phyloP scores from a whole-genome alignment of 2,797 vertebrate species.

The Micromesistius poutassou region DNA sequence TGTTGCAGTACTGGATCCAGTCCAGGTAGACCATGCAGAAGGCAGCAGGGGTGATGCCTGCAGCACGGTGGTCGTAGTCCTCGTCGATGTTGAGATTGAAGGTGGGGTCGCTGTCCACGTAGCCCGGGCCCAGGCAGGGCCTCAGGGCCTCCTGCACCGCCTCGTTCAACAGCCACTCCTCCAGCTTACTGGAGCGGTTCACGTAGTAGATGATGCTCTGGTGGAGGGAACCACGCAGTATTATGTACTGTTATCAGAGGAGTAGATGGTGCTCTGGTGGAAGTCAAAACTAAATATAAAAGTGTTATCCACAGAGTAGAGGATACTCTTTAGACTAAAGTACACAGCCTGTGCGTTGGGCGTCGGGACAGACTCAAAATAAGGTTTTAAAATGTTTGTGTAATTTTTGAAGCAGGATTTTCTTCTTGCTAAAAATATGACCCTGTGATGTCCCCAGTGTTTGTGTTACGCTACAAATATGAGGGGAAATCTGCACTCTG shows the following conservation, averaged over 20 bases:
- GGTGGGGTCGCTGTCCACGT: conserved; percentile 96
- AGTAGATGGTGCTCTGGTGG: background rate
- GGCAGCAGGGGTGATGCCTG: conserved; percentile 91
- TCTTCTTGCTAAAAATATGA: background rate
- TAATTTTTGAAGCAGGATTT: no score
- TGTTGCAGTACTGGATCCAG: conserved; percentile 97
- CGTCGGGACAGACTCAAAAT: background rate
- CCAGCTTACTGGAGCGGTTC: conserved; percentile 86
- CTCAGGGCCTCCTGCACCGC: conserved; percentile 89
- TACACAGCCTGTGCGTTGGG: background rate
- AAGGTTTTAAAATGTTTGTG: background rate
- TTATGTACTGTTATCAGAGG: background rate
- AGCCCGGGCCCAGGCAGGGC: conserved; percentile 85
- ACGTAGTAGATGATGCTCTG: conserved; percentile 99
- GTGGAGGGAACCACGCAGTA: background rate
- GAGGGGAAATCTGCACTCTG: background rate
- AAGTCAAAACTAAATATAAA: no score
- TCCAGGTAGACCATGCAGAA: conserved; percentile 94
- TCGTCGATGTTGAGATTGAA: conserved; percentile 99
- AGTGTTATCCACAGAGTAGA: no score
- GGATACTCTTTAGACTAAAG: background rate
- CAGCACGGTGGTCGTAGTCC: conserved; percentile 94
- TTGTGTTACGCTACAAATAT: background rate
- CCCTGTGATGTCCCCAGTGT: no score
- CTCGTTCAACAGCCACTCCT: conserved; percentile 94